Conservation (phyloP, 35 echinoderm and acorn worm species). For the Hemicentrotus pulcherrimus region DNA sequence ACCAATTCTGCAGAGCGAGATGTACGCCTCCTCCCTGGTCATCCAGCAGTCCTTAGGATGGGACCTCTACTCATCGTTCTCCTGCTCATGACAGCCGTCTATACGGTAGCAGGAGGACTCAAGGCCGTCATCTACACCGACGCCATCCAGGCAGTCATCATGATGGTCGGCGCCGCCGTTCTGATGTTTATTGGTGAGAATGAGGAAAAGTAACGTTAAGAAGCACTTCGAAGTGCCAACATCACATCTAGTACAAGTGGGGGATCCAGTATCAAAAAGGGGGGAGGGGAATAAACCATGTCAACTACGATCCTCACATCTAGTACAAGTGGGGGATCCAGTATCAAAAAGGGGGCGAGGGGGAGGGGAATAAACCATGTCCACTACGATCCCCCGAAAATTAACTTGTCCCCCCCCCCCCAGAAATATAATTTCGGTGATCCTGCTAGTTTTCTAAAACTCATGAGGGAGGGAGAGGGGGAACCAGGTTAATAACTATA, state of each 20-base stretch:
- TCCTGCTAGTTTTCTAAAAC: too few relatives aligned
- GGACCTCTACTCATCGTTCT: conserved; percentile 80
- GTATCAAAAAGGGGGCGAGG: not conserved
- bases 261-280: not conserved
- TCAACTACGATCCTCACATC: too few relatives aligned
- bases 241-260: too few relatives aligned
- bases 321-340: too few relatives aligned
- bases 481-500: too few relatives aligned
- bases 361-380: too few relatives aligned
- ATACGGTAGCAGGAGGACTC: conserved; percentile 92
- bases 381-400: too few relatives aligned
- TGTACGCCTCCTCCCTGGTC: conserved; percentile 88
- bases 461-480: too few relatives aligned
- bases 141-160: conserved; percentile 87
- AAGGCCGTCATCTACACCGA: conserved; percentile 96
- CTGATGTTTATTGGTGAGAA: conserved; percentile 75
- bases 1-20: conserved; percentile 64
- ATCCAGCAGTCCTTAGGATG: conserved; percentile 87
- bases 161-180: conserved; percentile 78
- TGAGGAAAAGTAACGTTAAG: not conserved
- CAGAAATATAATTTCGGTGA: too few relatives aligned
- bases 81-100: conserved; percentile 70
- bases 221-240: too few relatives aligned
- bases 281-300: too few relatives aligned
- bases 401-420: too few relatives aligned